Conservation (phyloP, 2,888 invertebrate species). For the Saturnia japonica region DNA sequence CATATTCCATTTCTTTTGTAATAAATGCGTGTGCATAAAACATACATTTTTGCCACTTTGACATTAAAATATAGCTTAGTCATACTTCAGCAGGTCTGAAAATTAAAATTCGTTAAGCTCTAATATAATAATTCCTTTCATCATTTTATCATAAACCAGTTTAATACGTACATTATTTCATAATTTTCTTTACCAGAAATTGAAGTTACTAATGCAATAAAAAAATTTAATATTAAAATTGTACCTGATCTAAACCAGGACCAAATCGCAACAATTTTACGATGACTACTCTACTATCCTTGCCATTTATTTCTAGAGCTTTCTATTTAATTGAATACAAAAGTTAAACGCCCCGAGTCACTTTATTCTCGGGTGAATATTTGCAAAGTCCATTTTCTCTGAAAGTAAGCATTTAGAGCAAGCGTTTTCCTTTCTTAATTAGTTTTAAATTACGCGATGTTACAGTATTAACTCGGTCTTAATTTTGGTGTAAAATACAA, state of each 20-base stretch:
- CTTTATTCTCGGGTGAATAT: conserved; percentile 69
- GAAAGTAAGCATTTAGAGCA: conserved; percentile 70
- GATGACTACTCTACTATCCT: conserved; percentile 53
- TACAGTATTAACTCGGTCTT: conserved; percentile 68
- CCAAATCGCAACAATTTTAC: conserved; percentile 54
- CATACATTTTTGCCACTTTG: too few species aligned
- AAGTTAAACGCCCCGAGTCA: conserved; percentile 73
- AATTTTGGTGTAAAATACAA: conserved; percentile 50
- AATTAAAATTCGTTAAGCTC: not conserved
- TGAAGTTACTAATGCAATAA: conserved; percentile 8
- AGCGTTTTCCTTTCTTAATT: conserved; percentile 77
- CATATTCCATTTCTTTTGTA: not conserved
- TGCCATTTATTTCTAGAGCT: conserved; percentile 66
- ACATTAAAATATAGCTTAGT: too few species aligned
- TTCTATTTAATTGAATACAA: conserved; percentile 79
- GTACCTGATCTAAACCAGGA: conserved; percentile 51
- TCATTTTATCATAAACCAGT: not conserved
- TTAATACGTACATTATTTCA: conserved; percentile 3
- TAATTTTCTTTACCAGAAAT: not conserved
- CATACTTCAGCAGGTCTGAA: not conserved
- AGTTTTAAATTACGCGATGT: conserved; percentile 78
- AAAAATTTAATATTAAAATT: conserved; percentile 33
- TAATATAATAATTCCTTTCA: not conserved
- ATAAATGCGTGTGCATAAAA: not conserved
- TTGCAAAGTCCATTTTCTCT: conserved; percentile 74